These are phyloP conservation scores for Phataginus tricuspis DNA, from an alignment of 2,797 vertebrate species.

Conservation along the genomic window DNA sequence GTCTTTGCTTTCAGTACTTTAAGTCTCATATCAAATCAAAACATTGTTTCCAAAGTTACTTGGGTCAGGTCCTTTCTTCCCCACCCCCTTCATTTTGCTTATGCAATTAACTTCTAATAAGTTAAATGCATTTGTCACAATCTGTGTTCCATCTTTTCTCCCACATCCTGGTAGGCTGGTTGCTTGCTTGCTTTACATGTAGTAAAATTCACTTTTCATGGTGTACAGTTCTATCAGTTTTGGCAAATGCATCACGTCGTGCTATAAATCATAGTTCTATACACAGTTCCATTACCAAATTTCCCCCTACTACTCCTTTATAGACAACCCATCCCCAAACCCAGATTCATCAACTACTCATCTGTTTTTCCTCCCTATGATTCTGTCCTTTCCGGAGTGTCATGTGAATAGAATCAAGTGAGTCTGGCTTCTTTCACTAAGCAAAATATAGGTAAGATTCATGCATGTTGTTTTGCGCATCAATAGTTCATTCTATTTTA, in stretches of 20 bases:
- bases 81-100: neutral
- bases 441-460: neutral
- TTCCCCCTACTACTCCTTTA: too few relatives aligned
- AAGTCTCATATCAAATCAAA: neutral
- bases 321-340: neutral
- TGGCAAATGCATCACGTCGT: neutral
- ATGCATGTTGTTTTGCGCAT: neutral
- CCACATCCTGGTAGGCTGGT: neutral
- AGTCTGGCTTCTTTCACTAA: neutral
- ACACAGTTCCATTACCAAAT: neutral
- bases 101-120: neutral
- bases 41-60: neutral
- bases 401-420: neutral
- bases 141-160: neutral
- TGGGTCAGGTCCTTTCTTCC: neutral
- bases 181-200: neutral
- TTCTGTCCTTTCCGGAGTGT: neutral
- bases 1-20: neutral
- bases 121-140: neutral
- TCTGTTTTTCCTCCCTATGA: neutral
- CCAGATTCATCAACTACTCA: neutral
- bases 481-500: neutral
- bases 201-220: constrained; percentile 42
- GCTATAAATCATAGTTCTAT: neutral
- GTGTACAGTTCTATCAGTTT: neutral